Base-by-base conservation (phyloP, 1,140 invertebrate genomes). In the Sinella curviseta region DNA sequence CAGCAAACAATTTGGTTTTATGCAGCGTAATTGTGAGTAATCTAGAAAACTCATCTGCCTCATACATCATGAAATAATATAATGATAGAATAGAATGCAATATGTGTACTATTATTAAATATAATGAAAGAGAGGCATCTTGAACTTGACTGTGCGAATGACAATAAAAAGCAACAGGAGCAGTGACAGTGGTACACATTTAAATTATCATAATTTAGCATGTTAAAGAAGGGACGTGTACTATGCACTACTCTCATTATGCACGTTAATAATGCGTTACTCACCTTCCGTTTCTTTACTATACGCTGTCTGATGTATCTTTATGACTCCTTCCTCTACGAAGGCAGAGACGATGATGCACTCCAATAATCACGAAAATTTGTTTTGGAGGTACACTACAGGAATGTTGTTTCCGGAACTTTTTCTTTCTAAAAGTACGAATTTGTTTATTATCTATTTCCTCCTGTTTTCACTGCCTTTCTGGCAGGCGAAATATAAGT, bases 361-460 rank as follows among this genome's bases (percentile, higher is more conserved):
- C 65, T 33, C 65, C 65, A 70, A 70, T 70, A 70, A 70, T n/a
- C 31, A n/a, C n/a, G n/a, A n/a, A n/a, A n/a, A n/a, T n/a, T n/a
- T n/a, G n/a, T n/a, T n/a, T n/a, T n/a, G n/a, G n/a, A n/a, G n/a
- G n/a, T n/a, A n/a, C n/a, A n/a, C n/a, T n/a, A n/a, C n/a, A n/a
- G n/a, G n/a, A n/a, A n/a, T n/a, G n/a, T n/a, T n/a, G n/a, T n/a
- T n/a, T n/a, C n/a, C n/a, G n/a, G n/a, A n/a, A n/a, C n/a, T n/a
- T n/a, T n/a, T n/a, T n/a, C n/a, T n/a, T n/a, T n/a, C n/a, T n/a
- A n/a, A n/a, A n/a, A n/a, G n/a, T n/a, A n/a, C n/a, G n/a, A n/a
- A n/a, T n/a, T n/a, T n/a, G n/a, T n/a, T n/a, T n/a, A n/a, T n/a
- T n/a, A n/a, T n/a, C n/a, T n/a, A n/a, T n/a, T n/a, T n/a, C n/a